A percentile compares a stretch with the other conserved stretches of the same genome.
Conservation (phyloP, 2,888 invertebrate genomes). For the Pterostichus niger region DNA sequence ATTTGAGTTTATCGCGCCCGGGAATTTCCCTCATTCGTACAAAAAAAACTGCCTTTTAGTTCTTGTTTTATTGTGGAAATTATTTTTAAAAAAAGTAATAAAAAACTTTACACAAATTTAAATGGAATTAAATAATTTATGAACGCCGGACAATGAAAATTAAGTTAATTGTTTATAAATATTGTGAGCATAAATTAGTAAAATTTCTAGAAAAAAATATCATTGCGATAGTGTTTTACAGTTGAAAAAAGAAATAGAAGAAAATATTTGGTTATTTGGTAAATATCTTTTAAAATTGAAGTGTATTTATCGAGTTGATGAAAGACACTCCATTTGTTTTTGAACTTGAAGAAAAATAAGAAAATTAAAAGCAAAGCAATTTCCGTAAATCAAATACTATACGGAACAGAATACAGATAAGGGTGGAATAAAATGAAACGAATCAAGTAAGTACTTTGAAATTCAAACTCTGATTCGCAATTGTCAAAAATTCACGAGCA, state of each 20-base stretch:
- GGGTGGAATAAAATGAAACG: slow-evolving; percentile 25
- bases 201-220: no score
- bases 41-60: no score
- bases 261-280: not conserved
- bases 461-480: slow-evolving; percentile 48
- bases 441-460: slow-evolving; percentile 47
- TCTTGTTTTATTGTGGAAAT: no score
- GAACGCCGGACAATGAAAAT: no score
- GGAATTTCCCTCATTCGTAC: no score
- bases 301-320: slow-evolving; percentile 20
- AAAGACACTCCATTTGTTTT: slow-evolving; percentile 20
- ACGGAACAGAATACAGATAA: slow-evolving; percentile 17
- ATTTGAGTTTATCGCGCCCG: no score
- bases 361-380: slow-evolving; percentile 27
- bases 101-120: no score
- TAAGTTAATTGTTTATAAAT: no score
- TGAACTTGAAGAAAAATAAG: not conserved
- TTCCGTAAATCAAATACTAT: slow-evolving; percentile 35
- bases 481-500: slow-evolving; percentile 60
- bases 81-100: no score
- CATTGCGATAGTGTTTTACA: not conserved
- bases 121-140: no score
- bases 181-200: no score
- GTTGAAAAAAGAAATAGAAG: not conserved
- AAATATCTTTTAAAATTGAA: not conserved